Percentiles rank a stretch among this genome's conserved stretches.
These are phyloP conservation scores for Atta cephalotes DNA, from an alignment of 1,140 invertebrate genomes.

Conservation along the genomic window DNA sequence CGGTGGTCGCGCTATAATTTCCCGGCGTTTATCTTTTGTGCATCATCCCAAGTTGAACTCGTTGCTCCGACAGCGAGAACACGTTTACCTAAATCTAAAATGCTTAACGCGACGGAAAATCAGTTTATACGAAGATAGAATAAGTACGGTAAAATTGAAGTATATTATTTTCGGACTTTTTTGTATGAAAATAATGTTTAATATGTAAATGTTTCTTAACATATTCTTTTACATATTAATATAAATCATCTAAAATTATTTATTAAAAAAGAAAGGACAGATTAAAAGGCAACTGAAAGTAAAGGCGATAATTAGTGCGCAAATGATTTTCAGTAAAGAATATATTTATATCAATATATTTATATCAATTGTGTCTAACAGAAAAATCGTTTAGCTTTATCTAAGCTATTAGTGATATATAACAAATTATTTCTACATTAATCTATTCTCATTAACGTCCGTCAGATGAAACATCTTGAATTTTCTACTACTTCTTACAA, in stretches of 20 bases:
- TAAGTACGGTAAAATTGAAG: not conserved
- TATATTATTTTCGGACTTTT: not conserved
- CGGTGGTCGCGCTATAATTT: slow-evolving; percentile 33
- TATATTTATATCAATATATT: no score
- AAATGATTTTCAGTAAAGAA: no score
- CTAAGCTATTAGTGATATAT: no score
- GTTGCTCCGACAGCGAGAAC: slow-evolving; percentile 13
- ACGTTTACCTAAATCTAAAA: slow-evolving; percentile 5
- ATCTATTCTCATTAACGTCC: no score
- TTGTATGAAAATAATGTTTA: not conserved
- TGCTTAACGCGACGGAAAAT: slow-evolving; percentile 46
- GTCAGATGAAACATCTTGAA: no score
- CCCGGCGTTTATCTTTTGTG: slow-evolving; percentile 21
- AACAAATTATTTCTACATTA: no score
- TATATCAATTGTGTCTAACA: no score
- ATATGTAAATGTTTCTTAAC: not conserved
- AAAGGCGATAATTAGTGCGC: no score
- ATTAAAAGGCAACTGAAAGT: no score
- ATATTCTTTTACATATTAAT: not conserved
- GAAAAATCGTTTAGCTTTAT: no score
- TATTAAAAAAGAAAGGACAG: not conserved
- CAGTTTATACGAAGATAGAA: not conserved
- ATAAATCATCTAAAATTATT: not conserved
- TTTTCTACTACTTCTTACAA: no score
- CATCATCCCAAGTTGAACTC: not conserved